Evolutionary conservation across 2,113 vertebrate species (phyloP).

Genomic region (Delphinapterus leucas): DNA sequence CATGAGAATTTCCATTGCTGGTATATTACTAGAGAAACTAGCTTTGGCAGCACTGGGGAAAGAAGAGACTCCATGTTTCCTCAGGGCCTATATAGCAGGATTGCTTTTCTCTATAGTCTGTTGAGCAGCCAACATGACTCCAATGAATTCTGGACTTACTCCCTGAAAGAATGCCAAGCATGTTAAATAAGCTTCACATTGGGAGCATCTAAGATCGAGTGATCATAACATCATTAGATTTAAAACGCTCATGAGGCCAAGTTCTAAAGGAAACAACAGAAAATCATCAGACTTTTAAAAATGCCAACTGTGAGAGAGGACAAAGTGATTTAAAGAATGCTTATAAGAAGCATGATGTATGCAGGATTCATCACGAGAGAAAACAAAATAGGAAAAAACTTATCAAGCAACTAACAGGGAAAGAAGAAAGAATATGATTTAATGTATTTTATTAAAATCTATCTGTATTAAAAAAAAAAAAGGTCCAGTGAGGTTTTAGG

Average conservation of each 20-base stretch:
- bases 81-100: neutral
- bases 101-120: slow-evolving; percentile 37
- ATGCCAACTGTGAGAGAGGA: slow-evolving; percentile 31
- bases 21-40: slow-evolving; percentile 38
- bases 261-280: slow-evolving; percentile 52
- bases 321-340: neutral
- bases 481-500: neutral
- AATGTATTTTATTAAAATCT: neutral
- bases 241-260: slow-evolving; percentile 51
- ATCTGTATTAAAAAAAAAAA: neutral
- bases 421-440: neutral
- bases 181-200: slow-evolving; percentile 60
- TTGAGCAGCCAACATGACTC: slow-evolving; percentile 50
- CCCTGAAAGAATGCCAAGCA: slow-evolving; percentile 62
- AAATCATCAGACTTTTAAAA: slow-evolving; percentile 39
- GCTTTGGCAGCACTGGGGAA: slow-evolving; percentile 34
- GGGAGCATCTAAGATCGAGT: slow-evolving; percentile 59
- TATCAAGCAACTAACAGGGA: neutral
- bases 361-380: neutral
- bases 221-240: slow-evolving; percentile 72
- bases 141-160: slow-evolving; percentile 51
- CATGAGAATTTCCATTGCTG: neutral
- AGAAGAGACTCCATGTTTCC: slow-evolving; percentile 24
- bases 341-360: neutral
- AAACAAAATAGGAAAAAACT: neutral